Base-by-base conservation (phyloP, 30 jellyfish, hydroid and myxozoan species). In the Turritopsis dohrnii region DNA sequence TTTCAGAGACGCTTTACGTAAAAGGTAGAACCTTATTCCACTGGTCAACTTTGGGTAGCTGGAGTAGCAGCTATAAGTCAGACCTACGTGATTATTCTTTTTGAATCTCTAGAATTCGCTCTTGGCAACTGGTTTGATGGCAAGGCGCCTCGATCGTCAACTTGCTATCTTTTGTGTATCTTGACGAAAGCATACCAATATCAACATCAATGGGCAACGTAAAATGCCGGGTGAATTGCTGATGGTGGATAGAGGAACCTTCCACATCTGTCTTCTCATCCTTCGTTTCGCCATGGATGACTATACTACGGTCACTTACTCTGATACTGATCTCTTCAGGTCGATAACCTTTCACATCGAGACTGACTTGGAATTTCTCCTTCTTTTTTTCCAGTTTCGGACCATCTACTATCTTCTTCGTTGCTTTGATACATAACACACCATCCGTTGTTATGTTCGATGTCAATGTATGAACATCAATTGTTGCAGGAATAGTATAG, bases 281-380 rank as follows among this genome's bases (percentile, higher is more conserved):
- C 52, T 89, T 80, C 21, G 79, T 79, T 28, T 85, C 90, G 20
- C 94, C 96, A 66, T 53, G 79, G 8, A 89, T 79, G 20, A 72
- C 30, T 65, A 89, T 52, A 7, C 65, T 30, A 20, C 84, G 88
- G 27, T 85, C 91, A 52, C 79, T 72, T 16, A 89, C 81, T 75
- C 77, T 85, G 8, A 89, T 89, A 20, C 84, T 22, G 60, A 89
- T 86, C 3, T 89, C 92, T 18, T 85, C 96, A 25, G 96, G 96
- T 53, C 81, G 76, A 77, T 82, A 89, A 3, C 85, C 90, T 8
- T 25, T 60, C 23, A 79, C 86, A 52, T 79, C 83, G 1, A 89
- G 74, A 28, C 82, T 65, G 24, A 81, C 80, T 66, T 85, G 82
- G 84, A 83, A 89, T 21, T 66, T 75, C 9, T 73, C 80, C 24